Percentiles rank a stretch among this genome's conserved stretches.
Evolutionary conservation across 2,888 invertebrate genomes (phyloP).

Genomic region (Asteroscopus sphinx): DNA sequence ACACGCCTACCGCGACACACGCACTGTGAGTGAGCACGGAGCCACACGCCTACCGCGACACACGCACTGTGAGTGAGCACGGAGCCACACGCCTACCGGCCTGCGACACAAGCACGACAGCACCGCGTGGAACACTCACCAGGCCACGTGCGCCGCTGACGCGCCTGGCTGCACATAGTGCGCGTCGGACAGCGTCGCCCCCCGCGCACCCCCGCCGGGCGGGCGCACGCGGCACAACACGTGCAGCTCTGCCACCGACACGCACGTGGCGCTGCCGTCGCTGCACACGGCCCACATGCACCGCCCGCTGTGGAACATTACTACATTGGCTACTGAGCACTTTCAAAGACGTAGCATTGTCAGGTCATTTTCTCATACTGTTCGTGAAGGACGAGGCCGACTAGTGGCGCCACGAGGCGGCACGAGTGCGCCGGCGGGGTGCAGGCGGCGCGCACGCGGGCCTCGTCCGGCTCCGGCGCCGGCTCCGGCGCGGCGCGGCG

Average conservation of each 20-base stretch:
- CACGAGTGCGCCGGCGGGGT: constrained; percentile 53
- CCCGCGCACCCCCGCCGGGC: constrained; percentile 15
- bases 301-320: constrained; percentile 60
- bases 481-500: constrained; percentile 43
- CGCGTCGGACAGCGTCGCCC: constrained; percentile 22
- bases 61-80: background rate
- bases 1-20: constrained; percentile 34
- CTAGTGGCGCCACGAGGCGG: constrained; percentile 54
- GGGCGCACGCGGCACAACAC: constrained; percentile 55
- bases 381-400: constrained; percentile 66
- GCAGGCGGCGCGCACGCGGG: constrained; percentile 70
- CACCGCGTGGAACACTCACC: background rate
- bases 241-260: constrained; percentile 67
- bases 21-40: constrained; percentile 36
- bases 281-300: constrained; percentile 70
- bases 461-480: constrained; percentile 61
- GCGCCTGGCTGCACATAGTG: constrained; percentile 69
- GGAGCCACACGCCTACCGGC: background rate
- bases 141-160: constrained; percentile 6
- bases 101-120: too few relatives aligned
- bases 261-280: constrained; percentile 67
- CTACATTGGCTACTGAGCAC: background rate
- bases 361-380: constrained; percentile 59
- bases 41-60: constrained; percentile 49
- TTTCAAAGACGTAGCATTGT: fast-evolving